phyloP scores from a whole-genome alignment of 2,888 invertebrate genomes.

The Xestia sexstrigata region DNA sequence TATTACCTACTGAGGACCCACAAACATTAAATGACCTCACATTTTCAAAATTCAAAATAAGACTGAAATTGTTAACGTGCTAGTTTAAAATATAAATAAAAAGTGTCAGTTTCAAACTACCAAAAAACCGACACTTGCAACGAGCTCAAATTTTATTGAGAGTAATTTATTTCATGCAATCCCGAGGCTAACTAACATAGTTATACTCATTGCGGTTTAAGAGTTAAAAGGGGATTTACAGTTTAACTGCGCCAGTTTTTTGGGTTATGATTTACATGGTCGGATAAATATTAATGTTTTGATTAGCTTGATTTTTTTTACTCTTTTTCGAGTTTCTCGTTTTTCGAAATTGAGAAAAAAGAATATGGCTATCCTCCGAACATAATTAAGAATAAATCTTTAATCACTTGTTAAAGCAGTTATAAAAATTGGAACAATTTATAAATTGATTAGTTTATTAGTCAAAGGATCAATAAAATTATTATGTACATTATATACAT shows the following conservation, averaged over 20 bases:
- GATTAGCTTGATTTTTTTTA: too few relatives aligned
- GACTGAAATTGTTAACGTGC: background rate
- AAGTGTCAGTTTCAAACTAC: background rate
- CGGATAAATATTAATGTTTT: background rate
- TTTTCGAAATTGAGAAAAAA: too few relatives aligned
- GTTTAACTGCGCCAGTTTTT: background rate
- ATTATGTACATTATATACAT: too few relatives aligned
- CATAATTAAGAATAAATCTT: too few relatives aligned
- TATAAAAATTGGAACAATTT: too few relatives aligned
- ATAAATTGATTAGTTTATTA: too few relatives aligned
- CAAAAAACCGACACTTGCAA: background rate
- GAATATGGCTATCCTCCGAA: too few relatives aligned
- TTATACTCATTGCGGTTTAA: too few relatives aligned
- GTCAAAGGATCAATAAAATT: too few relatives aligned
- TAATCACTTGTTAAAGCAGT: too few relatives aligned
- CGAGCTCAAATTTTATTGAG: constrained; percentile 7
- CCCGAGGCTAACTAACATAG: background rate
- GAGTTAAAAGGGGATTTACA: background rate
- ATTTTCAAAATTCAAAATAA: background rate
- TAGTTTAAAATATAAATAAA: background rate
- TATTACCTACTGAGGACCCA: background rate
- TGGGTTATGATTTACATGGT: background rate
- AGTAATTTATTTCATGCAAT: background rate
- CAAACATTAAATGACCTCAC: background rate
- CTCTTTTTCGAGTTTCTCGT: too few relatives aligned